Evolutionary conservation across 2,888 invertebrate species (phyloP).

Genomic region (Liopterus haemorrhoidalis): DNA sequence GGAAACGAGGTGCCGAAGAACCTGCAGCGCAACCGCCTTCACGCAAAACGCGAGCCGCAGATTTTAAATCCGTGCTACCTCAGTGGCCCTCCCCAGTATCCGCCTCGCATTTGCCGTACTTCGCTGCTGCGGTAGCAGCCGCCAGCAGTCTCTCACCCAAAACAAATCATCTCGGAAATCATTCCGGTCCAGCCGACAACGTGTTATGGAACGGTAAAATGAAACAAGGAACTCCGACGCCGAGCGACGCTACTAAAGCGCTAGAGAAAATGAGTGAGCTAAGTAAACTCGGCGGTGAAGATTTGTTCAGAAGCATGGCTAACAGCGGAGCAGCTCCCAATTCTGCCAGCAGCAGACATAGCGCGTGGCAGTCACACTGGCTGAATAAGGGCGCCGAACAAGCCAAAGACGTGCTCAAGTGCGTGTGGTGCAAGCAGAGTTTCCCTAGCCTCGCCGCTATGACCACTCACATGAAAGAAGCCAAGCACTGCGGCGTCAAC

Average conservation of each 20-base stretch:
- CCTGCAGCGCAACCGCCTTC: slow-evolving; percentile 54
- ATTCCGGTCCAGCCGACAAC: slow-evolving; percentile 46
- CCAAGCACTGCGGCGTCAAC: slow-evolving; percentile 89
- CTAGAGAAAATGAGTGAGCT: slow-evolving; percentile 87
- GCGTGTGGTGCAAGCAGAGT: slow-evolving; percentile 97
- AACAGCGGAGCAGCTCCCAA: slow-evolving; percentile 53
- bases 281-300: slow-evolving; percentile 77
- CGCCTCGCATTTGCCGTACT: slow-evolving; percentile 69
- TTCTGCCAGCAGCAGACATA: slow-evolving; percentile 63
- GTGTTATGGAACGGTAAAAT: slow-evolving; percentile 73
- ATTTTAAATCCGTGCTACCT: slow-evolving; percentile 64
- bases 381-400: slow-evolving; percentile 91
- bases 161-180: slow-evolving; percentile 46
- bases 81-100: slow-evolving; percentile 73
- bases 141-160: slow-evolving; percentile 66
- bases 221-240: slow-evolving; percentile 60
- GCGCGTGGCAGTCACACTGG: slow-evolving; percentile 98
- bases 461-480: slow-evolving; percentile 97
- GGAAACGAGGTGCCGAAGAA: slow-evolving; percentile 63
- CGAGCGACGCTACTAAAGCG: slow-evolving; percentile 80
- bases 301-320: slow-evolving; percentile 61
- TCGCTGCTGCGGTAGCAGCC: slow-evolving; percentile 72
- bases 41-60: slow-evolving; percentile 63
- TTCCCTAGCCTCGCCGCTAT: slow-evolving; percentile 90
- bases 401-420: slow-evolving; percentile 92